Conservation (phyloP, 2,888 invertebrate genomes). For the Dasypolia templi region DNA sequence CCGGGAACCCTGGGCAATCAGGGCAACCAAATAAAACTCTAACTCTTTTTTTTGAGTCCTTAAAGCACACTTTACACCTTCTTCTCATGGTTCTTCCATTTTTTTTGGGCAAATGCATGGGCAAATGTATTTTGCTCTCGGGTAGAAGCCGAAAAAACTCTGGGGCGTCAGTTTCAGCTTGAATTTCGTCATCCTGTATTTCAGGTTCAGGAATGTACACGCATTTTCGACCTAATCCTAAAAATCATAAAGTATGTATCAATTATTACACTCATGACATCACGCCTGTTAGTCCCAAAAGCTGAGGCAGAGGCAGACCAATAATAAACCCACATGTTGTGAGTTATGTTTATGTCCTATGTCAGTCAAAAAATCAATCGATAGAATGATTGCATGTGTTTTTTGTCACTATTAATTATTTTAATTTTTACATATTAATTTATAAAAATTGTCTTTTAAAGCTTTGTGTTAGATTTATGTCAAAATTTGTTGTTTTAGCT, state of each 20-base stretch:
- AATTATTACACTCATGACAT: not conserved
- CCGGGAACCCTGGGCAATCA: not conserved
- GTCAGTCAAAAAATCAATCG: no score
- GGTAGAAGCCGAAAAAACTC: not conserved
- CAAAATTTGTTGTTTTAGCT: not conserved
- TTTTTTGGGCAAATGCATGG: not conserved
- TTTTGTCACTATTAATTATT: no score
- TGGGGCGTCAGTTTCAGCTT: not conserved
- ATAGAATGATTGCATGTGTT: no score
- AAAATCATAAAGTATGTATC: not conserved
- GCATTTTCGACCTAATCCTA: not conserved
- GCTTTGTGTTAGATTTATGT: not conserved
- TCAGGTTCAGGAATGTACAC: not conserved
- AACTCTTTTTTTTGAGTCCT: not conserved
- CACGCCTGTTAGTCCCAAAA: no score
- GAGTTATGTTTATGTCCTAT: no score
- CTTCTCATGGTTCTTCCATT: not conserved
- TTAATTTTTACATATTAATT: no score
- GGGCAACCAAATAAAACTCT: not conserved
- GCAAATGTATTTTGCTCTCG: not conserved
- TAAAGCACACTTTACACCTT: not conserved
- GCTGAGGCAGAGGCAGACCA: no score
- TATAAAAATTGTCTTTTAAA: no score
- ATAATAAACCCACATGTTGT: no score
- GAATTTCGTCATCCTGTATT: not conserved